Base-by-base conservation (phyloP, 2,888 invertebrate species). In the Conchocele bisecta region DNA sequence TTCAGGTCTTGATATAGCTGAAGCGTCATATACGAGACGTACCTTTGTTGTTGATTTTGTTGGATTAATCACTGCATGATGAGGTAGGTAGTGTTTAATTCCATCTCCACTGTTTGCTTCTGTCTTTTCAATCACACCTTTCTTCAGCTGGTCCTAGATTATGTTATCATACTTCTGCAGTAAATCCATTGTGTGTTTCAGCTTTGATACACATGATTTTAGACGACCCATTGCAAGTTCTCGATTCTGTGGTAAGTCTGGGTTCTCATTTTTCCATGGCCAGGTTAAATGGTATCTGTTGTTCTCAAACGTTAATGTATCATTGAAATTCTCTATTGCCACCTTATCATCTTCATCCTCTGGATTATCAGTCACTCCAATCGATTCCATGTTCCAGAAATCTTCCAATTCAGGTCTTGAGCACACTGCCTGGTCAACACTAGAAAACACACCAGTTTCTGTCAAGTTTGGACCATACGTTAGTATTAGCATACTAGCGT, bases 41-140 rank as follows among this genome's bases (percentile, higher is more conserved):
- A 61, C 9, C 41, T 61, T 51, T 24, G 61, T 61, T 1, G 39
- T 61, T 1, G 61, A 33, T 24, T 41, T 61, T 37, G 42, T 22
- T n/a, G 53, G 59, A 13, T 11, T 66, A 13, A 66, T 53, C 5
- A 66, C 51, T 17, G 59, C 66, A 24, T 59, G 66, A 26, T 66
- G 66, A 4, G 59, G 59, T 17, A 66, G 20, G 28, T 67, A 67
- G 28, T 67, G 67, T 22, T 44, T n/a, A 1, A 53, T 29, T 44
- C 53, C 66, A 53, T 59, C 39, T 3, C 35, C 17, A 7, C 24
- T n/a, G 3, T 41, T 13, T 13, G 20, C 26, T 13, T 28, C 37
- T 15, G 61, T 57, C 28, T 63, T 61, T 37, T 73, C 68, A 13
- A 68, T 68, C 1, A 61, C 35, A 13, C 72, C 67, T 65, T 56